phyloP scores from a whole-genome alignment of 2,888 invertebrate species.

The Stenoptilia bipunctidactyla region DNA sequence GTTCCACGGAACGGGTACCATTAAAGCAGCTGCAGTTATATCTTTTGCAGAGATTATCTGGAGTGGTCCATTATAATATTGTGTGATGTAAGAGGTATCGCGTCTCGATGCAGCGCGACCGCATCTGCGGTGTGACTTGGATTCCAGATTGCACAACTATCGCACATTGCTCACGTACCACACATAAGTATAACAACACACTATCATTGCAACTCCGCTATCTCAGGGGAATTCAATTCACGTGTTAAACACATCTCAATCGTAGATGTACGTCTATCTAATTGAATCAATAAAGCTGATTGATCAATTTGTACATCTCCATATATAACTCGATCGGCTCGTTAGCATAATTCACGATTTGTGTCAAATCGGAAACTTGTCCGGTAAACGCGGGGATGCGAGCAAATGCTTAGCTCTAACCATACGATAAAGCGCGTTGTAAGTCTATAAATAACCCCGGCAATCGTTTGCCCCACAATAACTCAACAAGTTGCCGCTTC shows the following conservation, averaged over 20 bases:
- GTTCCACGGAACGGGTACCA: conserved; percentile 24
- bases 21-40: conserved; percentile 22
- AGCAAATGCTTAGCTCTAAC: background rate
- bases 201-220: background rate
- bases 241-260: background rate
- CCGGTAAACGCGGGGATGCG: background rate
- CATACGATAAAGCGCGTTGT: background rate
- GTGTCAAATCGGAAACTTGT: background rate
- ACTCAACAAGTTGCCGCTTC: background rate
- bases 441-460: background rate
- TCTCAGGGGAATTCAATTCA: background rate
- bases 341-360: conserved; percentile 1
- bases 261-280: background rate
- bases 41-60: conserved; percentile 26
- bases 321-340: background rate
- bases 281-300: background rate
- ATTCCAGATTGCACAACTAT: conserved; percentile 36
- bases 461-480: background rate
- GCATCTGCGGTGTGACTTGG: conserved; percentile 31
- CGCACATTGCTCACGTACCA: conserved; percentile 27
- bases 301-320: background rate
- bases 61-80: conserved; percentile 19
- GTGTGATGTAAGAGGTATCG: conserved; percentile 21
- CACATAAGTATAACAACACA: conserved; percentile 12
- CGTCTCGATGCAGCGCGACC: conserved; percentile 30